Percentiles rank a stretch among this genome's conserved stretches.
Conservation (phyloP, 2,113 vertebrate species). For the Argyrosomus japonicus region DNA sequence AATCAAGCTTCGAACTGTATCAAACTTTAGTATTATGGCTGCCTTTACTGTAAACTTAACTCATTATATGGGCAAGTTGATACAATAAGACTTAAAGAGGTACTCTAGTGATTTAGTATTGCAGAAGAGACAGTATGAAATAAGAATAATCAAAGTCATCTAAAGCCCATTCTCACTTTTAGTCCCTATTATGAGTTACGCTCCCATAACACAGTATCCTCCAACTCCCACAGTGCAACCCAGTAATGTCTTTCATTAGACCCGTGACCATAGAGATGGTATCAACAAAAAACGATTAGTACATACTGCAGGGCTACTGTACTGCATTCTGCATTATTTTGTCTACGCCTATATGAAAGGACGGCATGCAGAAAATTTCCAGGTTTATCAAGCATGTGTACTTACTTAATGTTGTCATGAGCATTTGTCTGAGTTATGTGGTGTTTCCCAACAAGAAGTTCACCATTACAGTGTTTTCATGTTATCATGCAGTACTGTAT, state of each 20-base stretch:
- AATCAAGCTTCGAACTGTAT: background rate
- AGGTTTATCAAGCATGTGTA: background rate
- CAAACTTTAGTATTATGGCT: background rate
- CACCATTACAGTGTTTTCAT: background rate
- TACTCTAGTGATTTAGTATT: background rate
- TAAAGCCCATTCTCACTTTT: background rate
- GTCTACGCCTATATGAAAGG: background rate
- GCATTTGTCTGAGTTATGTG: background rate
- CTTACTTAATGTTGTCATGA: background rate
- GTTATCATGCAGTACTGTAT: background rate
- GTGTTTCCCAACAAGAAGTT: background rate
- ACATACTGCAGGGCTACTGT: background rate
- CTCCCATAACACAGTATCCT: background rate
- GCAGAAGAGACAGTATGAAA: background rate
- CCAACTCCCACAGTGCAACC: background rate
- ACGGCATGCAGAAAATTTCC: background rate
- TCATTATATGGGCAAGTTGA: background rate
- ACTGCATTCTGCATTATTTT: background rate
- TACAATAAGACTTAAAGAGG: background rate
- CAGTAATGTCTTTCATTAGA: background rate
- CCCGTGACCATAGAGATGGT: background rate
- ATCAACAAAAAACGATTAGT: background rate
- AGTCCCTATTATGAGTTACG: background rate
- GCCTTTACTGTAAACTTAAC: background rate
- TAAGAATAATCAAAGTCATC: background rate